Evolutionary conservation across 2,888 invertebrate species (phyloP), one percentile per base, ranked within the genome.

Genomic region (Campaea margaritaria): DNA sequence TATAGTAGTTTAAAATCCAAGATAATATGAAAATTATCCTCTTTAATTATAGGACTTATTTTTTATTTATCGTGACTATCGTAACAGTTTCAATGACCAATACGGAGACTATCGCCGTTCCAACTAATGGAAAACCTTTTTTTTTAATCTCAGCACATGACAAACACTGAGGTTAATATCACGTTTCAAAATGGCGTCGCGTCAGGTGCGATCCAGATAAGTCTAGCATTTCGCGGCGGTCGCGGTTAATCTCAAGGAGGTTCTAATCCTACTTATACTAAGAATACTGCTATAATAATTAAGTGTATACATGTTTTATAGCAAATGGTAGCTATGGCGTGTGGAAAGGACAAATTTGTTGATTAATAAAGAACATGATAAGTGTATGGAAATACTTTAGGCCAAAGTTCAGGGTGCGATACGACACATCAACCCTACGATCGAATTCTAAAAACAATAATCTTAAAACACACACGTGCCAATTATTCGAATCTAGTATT

Each of bases 251-350:
- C 90, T 91, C 90, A 84, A 80, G 80, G 81, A 83, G 86, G 81
- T 65, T 84, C 86, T 89, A 90, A 79, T 69, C 87, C 88, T 91
- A 91, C 85, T 89, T 91, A 90, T 65, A 73, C 86, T 89, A 89
- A 83, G 76, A 91, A 89, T 91, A 90, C 89, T 90, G 89, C 89
- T 90, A 89, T 79, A 76, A 89, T 79, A 76, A 79, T 82, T 83
- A 85, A 77, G 84, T 87, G 85, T 86, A 83, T 86, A 89, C 85
- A 88, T 81, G 85, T 86, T 85, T 81, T 78, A 82, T 83, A 86
- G 87, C 89, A 82, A 83, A 83, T 75, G 81, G 84, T 83, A 84
- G 79, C 83, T 82, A 72, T 75, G 83, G 74, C 70, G 78, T 75
- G 84, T 81, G 84, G 82, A 82, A 75, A 74, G 39, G 36, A n/a